Evolutionary conservation across 2,888 invertebrate species (phyloP).

Genomic region (Sabellastarte sp.): DNA sequence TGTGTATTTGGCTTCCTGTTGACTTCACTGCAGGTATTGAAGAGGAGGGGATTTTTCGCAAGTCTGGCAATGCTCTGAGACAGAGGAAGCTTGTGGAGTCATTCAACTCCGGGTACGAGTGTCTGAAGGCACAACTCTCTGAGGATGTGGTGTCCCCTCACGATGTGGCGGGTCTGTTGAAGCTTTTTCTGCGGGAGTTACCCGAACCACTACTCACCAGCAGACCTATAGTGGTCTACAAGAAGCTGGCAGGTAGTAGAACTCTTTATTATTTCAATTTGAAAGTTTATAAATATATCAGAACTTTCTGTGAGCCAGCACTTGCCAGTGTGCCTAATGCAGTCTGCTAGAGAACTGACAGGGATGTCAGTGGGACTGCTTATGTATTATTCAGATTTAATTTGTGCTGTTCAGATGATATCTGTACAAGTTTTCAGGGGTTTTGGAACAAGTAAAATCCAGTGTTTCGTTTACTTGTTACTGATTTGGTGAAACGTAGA

Average conservation of each 20-base stretch:
- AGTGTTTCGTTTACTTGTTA: no score
- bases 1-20: no score
- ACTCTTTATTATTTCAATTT: neutral
- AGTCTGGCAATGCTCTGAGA: neutral
- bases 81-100: neutral
- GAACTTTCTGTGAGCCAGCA: neutral
- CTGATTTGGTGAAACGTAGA: no score
- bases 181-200: neutral
- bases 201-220: neutral
- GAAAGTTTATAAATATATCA: neutral
- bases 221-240: neutral
- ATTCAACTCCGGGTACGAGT: neutral
- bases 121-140: neutral
- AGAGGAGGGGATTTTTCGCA: neutral
- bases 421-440: no score
- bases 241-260: neutral
- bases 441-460: no score
- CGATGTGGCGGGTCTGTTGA: neutral
- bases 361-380: no score
- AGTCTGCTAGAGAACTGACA: no score
- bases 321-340: no score
- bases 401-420: no score
- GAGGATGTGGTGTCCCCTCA: neutral
- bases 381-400: no score
- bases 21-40: no score